Evolutionary conservation across 2,797 vertebrate genomes (phyloP), one percentile per base, ranked within the genome.

Genomic region (Onychomys arenicola): DNA sequence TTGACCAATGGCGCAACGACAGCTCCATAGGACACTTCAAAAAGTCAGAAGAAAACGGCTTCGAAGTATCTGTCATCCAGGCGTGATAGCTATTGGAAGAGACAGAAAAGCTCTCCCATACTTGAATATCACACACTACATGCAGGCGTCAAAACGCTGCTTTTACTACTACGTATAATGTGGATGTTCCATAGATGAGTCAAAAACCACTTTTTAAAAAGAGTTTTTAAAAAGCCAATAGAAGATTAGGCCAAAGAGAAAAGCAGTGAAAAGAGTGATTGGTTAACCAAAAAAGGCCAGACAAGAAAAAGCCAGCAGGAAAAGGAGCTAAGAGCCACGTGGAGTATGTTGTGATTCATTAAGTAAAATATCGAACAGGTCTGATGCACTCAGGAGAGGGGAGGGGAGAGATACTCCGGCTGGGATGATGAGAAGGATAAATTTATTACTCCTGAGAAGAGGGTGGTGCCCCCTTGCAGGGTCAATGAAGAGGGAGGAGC

Each of bases 211-310:
- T 73, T 81, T 40, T 29, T 17, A 52, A 71, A 37, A 8, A 19
- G 13, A 40, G 73, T 32, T 57, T 40, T 57, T 32, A 55, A 40
- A 73, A 88, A 78, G 37, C 1, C n/a, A 90, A 55, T 25, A 93
- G n/a, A 17, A 91, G 55, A 61, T 55, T 89, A 85, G 65, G 25
- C 19, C 55, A 65, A 85, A 76, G 4, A 89, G 67, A 91, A 17
- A 76, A 88, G 43, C 23, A 80, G n/a, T 57, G 10, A 93, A 89
- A 5, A 59, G 21, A n/a, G 67, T 89, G 25, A 71, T 17, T 12
- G 8, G 21, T 46, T 37, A 75, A 61, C 5, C 16, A 61, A 83
- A 93, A 87, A 78, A 59, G 16, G 12, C 52, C 69, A 84, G 34
- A 73, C 34, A 4, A 86, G 43, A 27, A 27, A 69, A 37, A 57